Evolutionary conservation across 2,113 vertebrate genomes (phyloP).

Genomic region (Rhinichthys klamathensis): DNA sequence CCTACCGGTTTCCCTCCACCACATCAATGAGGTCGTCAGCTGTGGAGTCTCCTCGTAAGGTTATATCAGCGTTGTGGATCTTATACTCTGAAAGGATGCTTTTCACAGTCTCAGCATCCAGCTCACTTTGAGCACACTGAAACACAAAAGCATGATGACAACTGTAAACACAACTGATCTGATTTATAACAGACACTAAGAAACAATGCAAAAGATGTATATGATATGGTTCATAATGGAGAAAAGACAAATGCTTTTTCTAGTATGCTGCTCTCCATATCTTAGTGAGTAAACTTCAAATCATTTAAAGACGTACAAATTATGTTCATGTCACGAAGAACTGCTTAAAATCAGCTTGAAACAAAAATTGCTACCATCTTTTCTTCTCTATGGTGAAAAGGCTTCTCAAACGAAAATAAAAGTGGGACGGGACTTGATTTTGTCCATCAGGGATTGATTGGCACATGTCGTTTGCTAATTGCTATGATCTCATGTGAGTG

Average conservation of each 20-base stretch:
- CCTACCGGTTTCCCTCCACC: constrained; percentile 96
- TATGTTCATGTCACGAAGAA: not conserved
- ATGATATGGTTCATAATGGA: not conserved
- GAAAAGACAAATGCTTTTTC: not conserved
- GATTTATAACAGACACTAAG: not conserved
- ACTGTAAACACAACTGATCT: not conserved
- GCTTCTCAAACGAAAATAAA: not conserved
- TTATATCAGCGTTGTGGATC: constrained; percentile 97
- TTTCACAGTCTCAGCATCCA: constrained; percentile 94
- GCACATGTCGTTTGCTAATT: too few species aligned
- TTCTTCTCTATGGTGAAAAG: not conserved
- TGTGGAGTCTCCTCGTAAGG: constrained; percentile 90
- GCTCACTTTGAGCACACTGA: constrained; percentile 90
- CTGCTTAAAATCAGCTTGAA: not conserved
- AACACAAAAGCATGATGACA: not conserved
- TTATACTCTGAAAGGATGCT: constrained; percentile 96
- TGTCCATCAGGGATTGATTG: too few species aligned
- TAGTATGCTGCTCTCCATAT: too few species aligned
- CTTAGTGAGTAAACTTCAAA: too few species aligned
- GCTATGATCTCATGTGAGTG: too few species aligned
- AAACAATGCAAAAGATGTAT: not conserved
- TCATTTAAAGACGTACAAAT: not conserved
- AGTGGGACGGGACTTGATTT: too few species aligned
- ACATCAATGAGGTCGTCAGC: constrained; percentile 98
- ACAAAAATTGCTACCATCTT: not conserved